phyloP scores from a whole-genome alignment of 2,797 vertebrate genomes.

The Sebastes aleutianus region DNA sequence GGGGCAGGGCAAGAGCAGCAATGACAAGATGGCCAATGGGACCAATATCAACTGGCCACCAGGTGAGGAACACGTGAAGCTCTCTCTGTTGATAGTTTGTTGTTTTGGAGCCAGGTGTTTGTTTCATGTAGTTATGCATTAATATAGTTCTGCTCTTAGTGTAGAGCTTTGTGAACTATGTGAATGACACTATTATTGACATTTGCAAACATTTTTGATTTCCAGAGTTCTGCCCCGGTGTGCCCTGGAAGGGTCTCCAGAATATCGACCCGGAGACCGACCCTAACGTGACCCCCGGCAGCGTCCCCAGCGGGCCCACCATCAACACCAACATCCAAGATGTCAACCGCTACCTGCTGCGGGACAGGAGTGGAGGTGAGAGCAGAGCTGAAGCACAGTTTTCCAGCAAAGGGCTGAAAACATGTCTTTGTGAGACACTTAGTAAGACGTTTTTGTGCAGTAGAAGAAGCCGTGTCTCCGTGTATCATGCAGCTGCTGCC shows the following conservation, averaged over 20 bases:
- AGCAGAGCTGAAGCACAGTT: background rate
- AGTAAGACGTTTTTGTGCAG: background rate
- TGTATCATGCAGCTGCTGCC: slow-evolving; percentile 11
- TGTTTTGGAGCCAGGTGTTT: background rate
- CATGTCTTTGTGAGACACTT: background rate
- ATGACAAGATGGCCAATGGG: slow-evolving; percentile 95
- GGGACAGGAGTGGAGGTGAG: slow-evolving; percentile 93
- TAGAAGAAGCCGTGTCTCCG: background rate
- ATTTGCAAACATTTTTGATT: background rate
- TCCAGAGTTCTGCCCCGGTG: slow-evolving; percentile 98
- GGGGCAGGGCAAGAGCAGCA: slow-evolving; percentile 94
- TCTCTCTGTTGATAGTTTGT: background rate
- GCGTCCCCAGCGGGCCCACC: slow-evolving; percentile 95
- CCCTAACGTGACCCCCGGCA: slow-evolving; percentile 96
- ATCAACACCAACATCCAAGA: slow-evolving; percentile 99
- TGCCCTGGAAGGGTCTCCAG: slow-evolving; percentile 99
- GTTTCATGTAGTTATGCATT: background rate
- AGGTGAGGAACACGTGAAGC: slow-evolving; percentile 75
- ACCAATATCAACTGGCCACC: slow-evolving; percentile 99
- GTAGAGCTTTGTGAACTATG: background rate
- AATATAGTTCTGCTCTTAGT: no score
- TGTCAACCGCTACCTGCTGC: slow-evolving; percentile 97
- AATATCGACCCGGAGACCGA: slow-evolving; percentile 98
- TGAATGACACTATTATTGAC: background rate
- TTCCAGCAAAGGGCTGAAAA: background rate